Evolutionary conservation across 2,888 invertebrate genomes (phyloP).

Genomic region (Brachypalpus laphriformis): DNA sequence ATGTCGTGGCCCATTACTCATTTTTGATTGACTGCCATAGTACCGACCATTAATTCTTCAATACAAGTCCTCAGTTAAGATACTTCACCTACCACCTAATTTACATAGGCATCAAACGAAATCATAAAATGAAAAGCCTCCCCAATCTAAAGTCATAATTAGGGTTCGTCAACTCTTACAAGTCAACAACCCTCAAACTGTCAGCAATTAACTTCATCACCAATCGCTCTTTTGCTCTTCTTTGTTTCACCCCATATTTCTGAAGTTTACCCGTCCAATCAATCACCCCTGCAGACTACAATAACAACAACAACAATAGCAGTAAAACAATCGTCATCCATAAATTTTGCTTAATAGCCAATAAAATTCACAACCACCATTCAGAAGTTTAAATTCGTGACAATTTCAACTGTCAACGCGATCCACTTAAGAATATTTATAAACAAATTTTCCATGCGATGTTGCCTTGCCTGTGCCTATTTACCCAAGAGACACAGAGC

Average conservation of each 20-base stretch:
- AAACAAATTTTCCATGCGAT: constrained; percentile 67
- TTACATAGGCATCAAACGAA: background rate
- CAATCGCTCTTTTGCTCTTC: constrained; percentile 4
- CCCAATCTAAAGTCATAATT: constrained; percentile 4
- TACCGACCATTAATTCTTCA: no score
- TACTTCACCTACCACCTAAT: background rate
- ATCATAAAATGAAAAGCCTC: background rate
- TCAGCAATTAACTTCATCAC: constrained; percentile 40
- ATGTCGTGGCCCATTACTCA: no score
- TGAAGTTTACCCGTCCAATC: constrained; percentile 23
- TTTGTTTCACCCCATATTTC: background rate
- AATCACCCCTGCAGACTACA: constrained; percentile 52
- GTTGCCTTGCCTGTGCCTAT: constrained; percentile 25
- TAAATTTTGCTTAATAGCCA: constrained; percentile 73
- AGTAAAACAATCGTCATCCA: constrained; percentile 59
- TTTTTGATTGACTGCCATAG: no score
- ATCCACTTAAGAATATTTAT: constrained; percentile 74
- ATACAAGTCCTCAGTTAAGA: background rate
- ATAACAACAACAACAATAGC: constrained; percentile 42
- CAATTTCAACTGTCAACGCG: constrained; percentile 73
- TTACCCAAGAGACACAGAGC: constrained; percentile 1
- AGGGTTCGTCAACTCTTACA: background rate
- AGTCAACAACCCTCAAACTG: background rate
- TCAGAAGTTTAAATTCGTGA: constrained; percentile 72
- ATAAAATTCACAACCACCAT: constrained; percentile 70